These are phyloP conservation scores for Pedicia rivosa DNA, from an alignment of 2,888 invertebrate species.

Conservation along the genomic window DNA sequence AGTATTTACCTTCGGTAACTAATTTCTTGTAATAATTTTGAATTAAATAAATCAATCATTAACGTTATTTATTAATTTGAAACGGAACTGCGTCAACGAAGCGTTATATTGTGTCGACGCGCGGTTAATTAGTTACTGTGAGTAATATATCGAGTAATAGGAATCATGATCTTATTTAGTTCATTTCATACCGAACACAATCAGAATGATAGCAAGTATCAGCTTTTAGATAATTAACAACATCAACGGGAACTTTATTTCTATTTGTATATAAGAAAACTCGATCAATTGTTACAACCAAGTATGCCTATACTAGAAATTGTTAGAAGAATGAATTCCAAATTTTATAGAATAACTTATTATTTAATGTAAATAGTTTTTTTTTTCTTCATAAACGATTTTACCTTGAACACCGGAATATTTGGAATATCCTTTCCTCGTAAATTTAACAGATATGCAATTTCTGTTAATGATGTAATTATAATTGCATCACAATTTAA, in stretches of 20 bases:
- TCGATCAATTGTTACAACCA: conserved; percentile 45
- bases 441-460: conserved; percentile 77
- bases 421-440: conserved; percentile 71
- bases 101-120: too few relatives aligned
- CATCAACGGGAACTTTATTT: conserved; percentile 42
- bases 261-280: conserved; percentile 55
- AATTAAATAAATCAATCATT: too few relatives aligned
- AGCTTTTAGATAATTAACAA: conserved; percentile 34
- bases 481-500: conserved; percentile 61
- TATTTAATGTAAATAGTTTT: too few relatives aligned
- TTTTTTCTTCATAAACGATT: too few relatives aligned
- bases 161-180: not conserved
- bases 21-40: too few relatives aligned
- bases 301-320: conserved; percentile 47
- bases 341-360: not conserved
- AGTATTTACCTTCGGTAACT: too few relatives aligned
- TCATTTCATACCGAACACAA: conserved; percentile 42
- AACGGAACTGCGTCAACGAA: too few relatives aligned
- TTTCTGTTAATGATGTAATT: conserved; percentile 72
- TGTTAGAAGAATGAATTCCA: conserved; percentile 1
- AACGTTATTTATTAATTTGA: too few relatives aligned
- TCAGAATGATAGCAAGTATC: conserved; percentile 42
- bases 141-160: not conserved
- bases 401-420: conserved; percentile 60
- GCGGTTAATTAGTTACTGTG: not conserved